Evolutionary conservation across 64 coral and sea anemone species (phyloP).

Genomic region (Stichodactyla helianthus): DNA sequence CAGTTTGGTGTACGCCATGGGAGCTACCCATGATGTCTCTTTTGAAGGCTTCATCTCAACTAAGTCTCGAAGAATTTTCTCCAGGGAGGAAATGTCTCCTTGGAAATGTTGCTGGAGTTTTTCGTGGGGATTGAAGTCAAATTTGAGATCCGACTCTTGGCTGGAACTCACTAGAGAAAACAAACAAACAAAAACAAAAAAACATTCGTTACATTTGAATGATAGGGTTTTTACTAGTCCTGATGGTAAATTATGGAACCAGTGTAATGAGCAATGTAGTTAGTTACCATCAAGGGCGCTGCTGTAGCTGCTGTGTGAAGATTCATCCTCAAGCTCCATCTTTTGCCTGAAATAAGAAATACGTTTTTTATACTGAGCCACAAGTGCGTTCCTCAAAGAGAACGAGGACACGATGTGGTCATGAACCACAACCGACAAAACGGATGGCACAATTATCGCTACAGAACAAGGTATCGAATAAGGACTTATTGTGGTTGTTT

Average conservation of each 20-base stretch:
- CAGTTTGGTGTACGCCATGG: constrained; percentile 43
- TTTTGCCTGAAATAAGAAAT: not conserved
- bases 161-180: not conserved
- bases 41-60: constrained; percentile 29
- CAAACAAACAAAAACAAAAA: not conserved
- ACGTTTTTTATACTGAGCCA: no score
- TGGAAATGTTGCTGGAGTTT: not conserved
- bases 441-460: no score
- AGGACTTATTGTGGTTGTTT: no score
- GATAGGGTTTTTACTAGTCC: no score
- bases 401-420: no score
- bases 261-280: not conserved
- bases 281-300: not conserved
- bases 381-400: no score
- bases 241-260: no score
- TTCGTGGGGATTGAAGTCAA: not conserved
- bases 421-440: no score
- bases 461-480: no score
- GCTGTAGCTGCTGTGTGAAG: not conserved
- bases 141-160: not conserved
- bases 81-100: constrained; percentile 8
- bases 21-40: constrained; percentile 35
- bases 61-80: constrained; percentile 40
- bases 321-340: not conserved
- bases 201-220: no score